These are phyloP conservation scores for Aramus guarauna DNA, from an alignment of 2,113 vertebrate species.

Conservation along the genomic window DNA sequence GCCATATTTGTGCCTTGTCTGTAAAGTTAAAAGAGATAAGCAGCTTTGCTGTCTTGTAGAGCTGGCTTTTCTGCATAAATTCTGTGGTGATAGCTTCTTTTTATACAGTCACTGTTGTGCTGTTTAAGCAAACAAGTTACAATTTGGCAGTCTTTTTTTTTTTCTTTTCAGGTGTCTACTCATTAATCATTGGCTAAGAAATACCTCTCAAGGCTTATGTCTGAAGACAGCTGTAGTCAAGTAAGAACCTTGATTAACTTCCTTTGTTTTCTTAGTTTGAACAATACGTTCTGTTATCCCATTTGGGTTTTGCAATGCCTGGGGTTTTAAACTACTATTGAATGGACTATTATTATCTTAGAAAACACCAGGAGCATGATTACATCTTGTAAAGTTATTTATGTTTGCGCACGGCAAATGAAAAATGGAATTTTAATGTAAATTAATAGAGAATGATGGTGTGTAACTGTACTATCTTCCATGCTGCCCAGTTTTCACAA, in stretches of 20 bases:
- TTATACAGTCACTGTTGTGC: not conserved
- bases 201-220: not conserved
- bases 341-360: constrained; percentile 4
- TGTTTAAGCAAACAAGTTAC: not conserved
- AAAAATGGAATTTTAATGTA: not conserved
- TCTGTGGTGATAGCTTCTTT: not conserved
- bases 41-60: not conserved
- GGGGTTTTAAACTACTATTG: not conserved
- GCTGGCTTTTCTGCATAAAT: not conserved
- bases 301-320: not conserved
- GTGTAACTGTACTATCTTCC: not conserved
- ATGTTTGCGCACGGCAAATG: not conserved
- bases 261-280: constrained; percentile 31
- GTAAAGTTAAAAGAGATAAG: not conserved
- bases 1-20: not conserved
- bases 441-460: not conserved
- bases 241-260: constrained; percentile 26
- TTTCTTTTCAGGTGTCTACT: not conserved
- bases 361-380: constrained; percentile 27
- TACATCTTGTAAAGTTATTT: not conserved
- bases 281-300: constrained; percentile 24
- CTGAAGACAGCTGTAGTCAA: not conserved
- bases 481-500: not conserved
- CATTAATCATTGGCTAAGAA: constrained; percentile 18
- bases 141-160: not conserved